Percentiles rank a stretch among this genome's conserved stretches.
Evolutionary conservation across 2,888 invertebrate species (phyloP).

Genomic region (Mechanitis messenoides): DNA sequence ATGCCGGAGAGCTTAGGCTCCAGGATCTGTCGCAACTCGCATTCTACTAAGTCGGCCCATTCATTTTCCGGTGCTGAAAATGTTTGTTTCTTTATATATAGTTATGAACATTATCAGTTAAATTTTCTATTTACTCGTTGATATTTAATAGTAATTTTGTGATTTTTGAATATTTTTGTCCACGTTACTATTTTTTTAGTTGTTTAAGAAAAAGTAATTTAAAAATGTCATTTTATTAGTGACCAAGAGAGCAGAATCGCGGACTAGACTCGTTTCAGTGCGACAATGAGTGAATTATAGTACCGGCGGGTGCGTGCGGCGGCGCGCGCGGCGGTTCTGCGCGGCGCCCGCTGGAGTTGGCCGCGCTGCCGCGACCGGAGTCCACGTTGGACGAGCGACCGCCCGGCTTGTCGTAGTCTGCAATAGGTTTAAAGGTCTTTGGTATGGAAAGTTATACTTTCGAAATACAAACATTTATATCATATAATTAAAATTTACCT

Average conservation of each 20-base stretch:
- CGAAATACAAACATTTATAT: background rate
- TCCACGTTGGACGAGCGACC: slow-evolving; percentile 86
- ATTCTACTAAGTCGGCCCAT: slow-evolving; percentile 89
- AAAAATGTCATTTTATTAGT: no score
- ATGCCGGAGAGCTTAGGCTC: slow-evolving; percentile 83
- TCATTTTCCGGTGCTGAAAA: slow-evolving; percentile 81
- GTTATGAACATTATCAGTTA: no score
- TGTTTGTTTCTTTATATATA: slow-evolving; percentile 3
- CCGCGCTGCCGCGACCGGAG: slow-evolving; percentile 87
- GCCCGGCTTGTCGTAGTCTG: slow-evolving; percentile 85
- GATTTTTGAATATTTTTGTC: no score
- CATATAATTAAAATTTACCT: slow-evolving; percentile 41
- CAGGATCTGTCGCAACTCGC: slow-evolving; percentile 85
- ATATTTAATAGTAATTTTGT: no score
- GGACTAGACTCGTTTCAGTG: no score
- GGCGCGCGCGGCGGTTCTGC: slow-evolving; percentile 51
- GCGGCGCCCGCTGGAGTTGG: slow-evolving; percentile 84
- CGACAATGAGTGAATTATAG: no score
- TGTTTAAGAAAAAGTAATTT: no score
- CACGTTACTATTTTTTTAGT: no score
- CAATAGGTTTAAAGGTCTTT: slow-evolving; percentile 30
- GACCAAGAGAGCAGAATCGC: no score
- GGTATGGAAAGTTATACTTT: background rate
- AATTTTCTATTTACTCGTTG: no score
- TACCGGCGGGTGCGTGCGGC: slow-evolving; percentile 1